phyloP scores from a whole-genome alignment of 2,888 invertebrate genomes.

The Stictocephala bisonia region DNA sequence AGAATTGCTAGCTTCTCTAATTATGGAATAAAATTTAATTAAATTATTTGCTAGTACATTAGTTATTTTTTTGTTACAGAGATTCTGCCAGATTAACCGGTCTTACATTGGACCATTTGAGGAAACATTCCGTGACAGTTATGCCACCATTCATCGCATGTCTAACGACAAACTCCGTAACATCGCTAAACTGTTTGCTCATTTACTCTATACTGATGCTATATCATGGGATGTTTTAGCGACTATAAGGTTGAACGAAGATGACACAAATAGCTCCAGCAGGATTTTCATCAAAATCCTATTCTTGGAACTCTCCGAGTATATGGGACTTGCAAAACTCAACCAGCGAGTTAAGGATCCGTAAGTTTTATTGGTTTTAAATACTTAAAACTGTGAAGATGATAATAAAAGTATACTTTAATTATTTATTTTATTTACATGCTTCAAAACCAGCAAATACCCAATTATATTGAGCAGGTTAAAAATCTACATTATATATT shows the following conservation, averaged over 20 bases:
- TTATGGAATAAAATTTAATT: too few species aligned
- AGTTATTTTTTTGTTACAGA: conserved; percentile 63
- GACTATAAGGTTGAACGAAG: conserved; percentile 92
- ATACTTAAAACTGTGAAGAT: too few species aligned
- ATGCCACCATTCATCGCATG: conserved; percentile 92
- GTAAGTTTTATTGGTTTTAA: too few species aligned
- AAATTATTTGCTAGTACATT: too few species aligned
- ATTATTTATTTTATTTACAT: too few species aligned
- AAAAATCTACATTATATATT: too few species aligned
- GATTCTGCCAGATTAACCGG: conserved; percentile 93
- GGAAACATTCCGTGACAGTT: conserved; percentile 94
- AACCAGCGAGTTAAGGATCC: conserved; percentile 91
- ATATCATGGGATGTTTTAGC: conserved; percentile 95
- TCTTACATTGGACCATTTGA: conserved; percentile 95
- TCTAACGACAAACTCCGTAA: conserved; percentile 96
- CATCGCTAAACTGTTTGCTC: conserved; percentile 97
- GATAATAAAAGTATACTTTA: too few species aligned
- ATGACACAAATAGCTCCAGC: conserved; percentile 97
- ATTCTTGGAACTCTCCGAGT: conserved; percentile 96
- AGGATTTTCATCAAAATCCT: conserved; percentile 98
- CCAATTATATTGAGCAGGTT: too few species aligned
- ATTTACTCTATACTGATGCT: conserved; percentile 95
- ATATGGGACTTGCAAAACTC: conserved; percentile 93
- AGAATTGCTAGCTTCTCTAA: too few species aligned
- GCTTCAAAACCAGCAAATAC: too few species aligned